phyloP scores from a whole-genome alignment of 2,797 vertebrate species.

The Pempheris klunzingeri region DNA sequence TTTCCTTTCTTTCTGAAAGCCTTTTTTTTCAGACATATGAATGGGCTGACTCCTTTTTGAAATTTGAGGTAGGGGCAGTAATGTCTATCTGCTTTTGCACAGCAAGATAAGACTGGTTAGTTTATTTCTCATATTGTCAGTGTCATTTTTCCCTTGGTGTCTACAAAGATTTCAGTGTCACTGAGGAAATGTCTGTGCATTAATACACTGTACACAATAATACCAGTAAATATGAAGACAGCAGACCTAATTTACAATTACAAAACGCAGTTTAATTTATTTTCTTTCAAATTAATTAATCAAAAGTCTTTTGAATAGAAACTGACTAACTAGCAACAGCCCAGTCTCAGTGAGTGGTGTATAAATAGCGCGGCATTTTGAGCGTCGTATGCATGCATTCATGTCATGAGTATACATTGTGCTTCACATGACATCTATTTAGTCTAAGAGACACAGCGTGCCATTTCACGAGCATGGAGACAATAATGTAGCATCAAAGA shows the following conservation, averaged over 20 bases:
- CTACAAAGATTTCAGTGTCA: slow-evolving; percentile 2
- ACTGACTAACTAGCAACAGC: neutral
- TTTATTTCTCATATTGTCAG: neutral
- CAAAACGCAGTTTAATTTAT: neutral
- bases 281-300: slow-evolving; percentile 3
- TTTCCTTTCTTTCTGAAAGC: slow-evolving; percentile 51
- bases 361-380: too few species aligned
- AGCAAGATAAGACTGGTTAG: slow-evolving; percentile 12
- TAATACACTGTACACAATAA: neutral
- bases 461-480: too few species aligned
- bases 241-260: neutral
- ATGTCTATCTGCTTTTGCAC: slow-evolving; percentile 26
- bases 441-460: too few species aligned
- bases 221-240: neutral
- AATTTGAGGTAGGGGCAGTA: slow-evolving; percentile 34
- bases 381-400: too few species aligned
- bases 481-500: too few species aligned
- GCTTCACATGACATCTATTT: too few species aligned
- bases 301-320: neutral
- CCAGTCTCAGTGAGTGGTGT: too few species aligned
- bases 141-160: neutral
- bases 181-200: slow-evolving; percentile 2
- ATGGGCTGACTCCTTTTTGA: slow-evolving; percentile 45
- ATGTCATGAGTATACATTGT: too few species aligned
- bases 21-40: slow-evolving; percentile 42